Percentiles rank a stretch among this genome's conserved stretches.
Evolutionary conservation across 2,888 invertebrate species (phyloP).

Genomic region (Lochmaea crataegi): DNA sequence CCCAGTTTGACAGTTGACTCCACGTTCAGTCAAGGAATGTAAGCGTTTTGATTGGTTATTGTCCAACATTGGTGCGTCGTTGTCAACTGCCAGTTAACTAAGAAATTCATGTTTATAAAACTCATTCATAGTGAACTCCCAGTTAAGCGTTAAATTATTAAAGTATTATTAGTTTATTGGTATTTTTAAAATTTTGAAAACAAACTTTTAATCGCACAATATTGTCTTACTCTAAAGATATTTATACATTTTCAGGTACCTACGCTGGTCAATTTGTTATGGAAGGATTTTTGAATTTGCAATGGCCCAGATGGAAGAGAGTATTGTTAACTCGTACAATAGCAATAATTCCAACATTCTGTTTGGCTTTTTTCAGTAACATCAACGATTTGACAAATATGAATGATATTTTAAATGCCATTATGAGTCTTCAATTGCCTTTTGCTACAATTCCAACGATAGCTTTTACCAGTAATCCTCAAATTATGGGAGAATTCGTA

Average conservation of each 20-base stretch:
- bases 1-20: too few relatives aligned
- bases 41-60: too few relatives aligned
- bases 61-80: too few relatives aligned
- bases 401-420: constrained; percentile 88
- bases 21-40: too few relatives aligned
- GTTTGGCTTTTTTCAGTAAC: constrained; percentile 74
- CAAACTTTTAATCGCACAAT: too few relatives aligned
- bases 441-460: constrained; percentile 89
- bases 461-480: constrained; percentile 82
- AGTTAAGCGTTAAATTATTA: too few relatives aligned
- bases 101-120: too few relatives aligned
- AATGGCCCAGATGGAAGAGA: constrained; percentile 89
- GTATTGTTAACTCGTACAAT: constrained; percentile 84
- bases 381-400: constrained; percentile 79
- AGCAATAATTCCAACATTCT: constrained; percentile 81
- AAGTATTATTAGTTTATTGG: too few relatives aligned
- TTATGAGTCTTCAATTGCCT: constrained; percentile 88
- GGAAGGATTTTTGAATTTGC: constrained; percentile 88
- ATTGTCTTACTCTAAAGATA: too few relatives aligned
- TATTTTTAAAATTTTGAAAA: too few relatives aligned
- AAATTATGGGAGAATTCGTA: constrained; percentile 87
- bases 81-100: too few relatives aligned
- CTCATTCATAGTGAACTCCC: too few relatives aligned
- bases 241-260: constrained; percentile 64
- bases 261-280: constrained; percentile 91